A percentile compares a stretch with the other conserved stretches of the same genome.
Evolutionary conservation across 2,113 vertebrate species (phyloP).

Genomic region (Hippopotamus amphibius): DNA sequence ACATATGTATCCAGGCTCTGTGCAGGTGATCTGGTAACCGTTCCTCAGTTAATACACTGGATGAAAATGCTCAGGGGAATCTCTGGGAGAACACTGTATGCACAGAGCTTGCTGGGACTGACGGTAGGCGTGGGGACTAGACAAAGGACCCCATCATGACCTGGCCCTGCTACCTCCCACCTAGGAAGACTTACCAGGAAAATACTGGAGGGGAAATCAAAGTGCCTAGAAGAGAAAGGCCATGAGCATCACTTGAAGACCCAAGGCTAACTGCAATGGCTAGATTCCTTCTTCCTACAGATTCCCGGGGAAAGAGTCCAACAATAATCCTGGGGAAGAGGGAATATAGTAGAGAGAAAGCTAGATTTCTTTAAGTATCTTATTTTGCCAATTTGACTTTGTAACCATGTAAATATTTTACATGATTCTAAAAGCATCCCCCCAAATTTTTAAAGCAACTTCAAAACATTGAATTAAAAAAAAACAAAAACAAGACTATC

Average conservation of each 20-base stretch:
- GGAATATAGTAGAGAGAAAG: background rate
- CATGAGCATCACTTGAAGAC: background rate
- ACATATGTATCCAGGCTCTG: background rate
- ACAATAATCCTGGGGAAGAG: background rate
- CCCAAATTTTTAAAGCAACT: background rate
- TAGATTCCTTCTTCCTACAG: background rate
- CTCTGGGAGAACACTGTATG: fast-evolving
- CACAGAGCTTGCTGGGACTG: background rate
- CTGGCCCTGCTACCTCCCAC: background rate
- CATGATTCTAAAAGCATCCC: background rate
- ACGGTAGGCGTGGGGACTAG: background rate
- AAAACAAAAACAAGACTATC: no score
- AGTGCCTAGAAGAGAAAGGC: background rate
- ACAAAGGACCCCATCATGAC: background rate
- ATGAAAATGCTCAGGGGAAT: background rate
- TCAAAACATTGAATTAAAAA: background rate
- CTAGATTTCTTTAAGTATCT: background rate
- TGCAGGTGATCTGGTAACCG: background rate
- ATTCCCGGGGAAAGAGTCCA: background rate
- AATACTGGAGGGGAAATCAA: background rate
- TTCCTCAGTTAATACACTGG: background rate
- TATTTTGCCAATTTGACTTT: background rate
- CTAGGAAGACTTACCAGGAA: background rate
- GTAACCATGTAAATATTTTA: background rate
- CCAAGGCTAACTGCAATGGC: no score